A percentile compares a stretch with the other conserved stretches of the same genome.
phyloP scores from a whole-genome alignment of 2,797 vertebrate species.

The Steatocranus sp. region DNA sequence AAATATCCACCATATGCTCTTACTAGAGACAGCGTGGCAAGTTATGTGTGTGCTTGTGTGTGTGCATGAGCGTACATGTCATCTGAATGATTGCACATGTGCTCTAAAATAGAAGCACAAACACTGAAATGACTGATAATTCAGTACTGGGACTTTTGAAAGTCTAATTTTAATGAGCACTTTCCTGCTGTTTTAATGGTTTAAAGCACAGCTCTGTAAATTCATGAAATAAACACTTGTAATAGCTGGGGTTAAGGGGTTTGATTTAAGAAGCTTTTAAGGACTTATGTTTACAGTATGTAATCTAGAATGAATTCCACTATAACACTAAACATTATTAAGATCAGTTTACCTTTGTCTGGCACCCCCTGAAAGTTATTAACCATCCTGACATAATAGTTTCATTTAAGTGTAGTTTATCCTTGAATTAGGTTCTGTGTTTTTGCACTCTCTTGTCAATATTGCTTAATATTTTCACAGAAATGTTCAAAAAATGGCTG shows the following conservation, averaged over 20 bases:
- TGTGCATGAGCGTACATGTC: background rate
- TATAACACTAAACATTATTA: background rate
- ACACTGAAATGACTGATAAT: slow-evolving; percentile 21
- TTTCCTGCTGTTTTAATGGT: background rate
- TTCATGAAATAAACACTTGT: slow-evolving; percentile 1
- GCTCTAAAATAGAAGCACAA: slow-evolving; percentile 23
- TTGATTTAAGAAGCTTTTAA: slow-evolving; percentile 16
- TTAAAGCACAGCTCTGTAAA: background rate
- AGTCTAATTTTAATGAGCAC: slow-evolving; percentile 21
- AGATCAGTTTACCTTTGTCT: background rate
- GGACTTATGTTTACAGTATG: background rate
- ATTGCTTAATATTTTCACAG: background rate
- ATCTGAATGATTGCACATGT: slow-evolving; percentile 40
- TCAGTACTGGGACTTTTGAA: background rate
- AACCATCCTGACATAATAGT: background rate
- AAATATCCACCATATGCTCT: slow-evolving; percentile 52
- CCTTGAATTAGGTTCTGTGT: background rate
- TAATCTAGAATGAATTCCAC: background rate
- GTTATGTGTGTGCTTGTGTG: slow-evolving; percentile 8
- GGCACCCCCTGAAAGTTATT: background rate
- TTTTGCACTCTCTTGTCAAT: background rate
- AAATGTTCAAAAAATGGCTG: background rate
- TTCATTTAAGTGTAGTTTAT: background rate
- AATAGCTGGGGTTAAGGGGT: background rate
- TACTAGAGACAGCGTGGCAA: slow-evolving; percentile 13